Percentiles rank a stretch among this genome's conserved stretches.
These are phyloP conservation scores for Neoascia interrupta DNA, from an alignment of 2,888 invertebrate genomes.

Conservation along the genomic window DNA sequence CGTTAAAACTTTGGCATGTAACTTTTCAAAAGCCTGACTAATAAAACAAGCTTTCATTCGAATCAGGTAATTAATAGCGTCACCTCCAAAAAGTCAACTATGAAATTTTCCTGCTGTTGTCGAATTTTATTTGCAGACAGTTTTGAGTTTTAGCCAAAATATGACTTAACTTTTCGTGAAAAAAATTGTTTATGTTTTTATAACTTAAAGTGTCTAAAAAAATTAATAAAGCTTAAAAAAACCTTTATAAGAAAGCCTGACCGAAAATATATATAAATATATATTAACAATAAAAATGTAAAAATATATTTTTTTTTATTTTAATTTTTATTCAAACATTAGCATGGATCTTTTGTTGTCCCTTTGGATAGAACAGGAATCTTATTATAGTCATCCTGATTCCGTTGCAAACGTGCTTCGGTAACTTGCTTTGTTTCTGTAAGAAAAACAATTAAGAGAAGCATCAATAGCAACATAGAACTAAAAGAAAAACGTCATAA, in stretches of 20 bases:
- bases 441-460: slow-evolving; percentile 18
- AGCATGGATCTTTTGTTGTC: slow-evolving; percentile 11
- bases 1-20: too few species aligned
- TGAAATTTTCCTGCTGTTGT: too few species aligned
- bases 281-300: slow-evolving; percentile 32
- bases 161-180: too few species aligned
- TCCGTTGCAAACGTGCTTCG: slow-evolving; percentile 15
- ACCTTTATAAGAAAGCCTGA: slow-evolving; percentile 40
- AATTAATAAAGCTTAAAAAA: slow-evolving; percentile 24
- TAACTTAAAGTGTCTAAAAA: slow-evolving; percentile 18
- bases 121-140: not conserved
- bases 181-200: slow-evolving; percentile 6
- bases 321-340: too few species aligned
- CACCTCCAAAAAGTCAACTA: too few species aligned
- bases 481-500: slow-evolving; percentile 24
- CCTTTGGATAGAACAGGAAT: too few species aligned
- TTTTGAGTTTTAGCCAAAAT: slow-evolving; percentile 25
- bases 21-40: too few species aligned
- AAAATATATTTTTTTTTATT: slow-evolving; percentile 6
- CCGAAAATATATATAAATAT: slow-evolving; percentile 40
- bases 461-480: slow-evolving; percentile 53
- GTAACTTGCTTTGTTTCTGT: not conserved
- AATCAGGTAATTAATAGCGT: too few species aligned
- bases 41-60: too few species aligned
- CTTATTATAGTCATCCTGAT: not conserved